phyloP scores from a whole-genome alignment of 2,888 invertebrate species.

The Nephrotoma appendiculata region DNA sequence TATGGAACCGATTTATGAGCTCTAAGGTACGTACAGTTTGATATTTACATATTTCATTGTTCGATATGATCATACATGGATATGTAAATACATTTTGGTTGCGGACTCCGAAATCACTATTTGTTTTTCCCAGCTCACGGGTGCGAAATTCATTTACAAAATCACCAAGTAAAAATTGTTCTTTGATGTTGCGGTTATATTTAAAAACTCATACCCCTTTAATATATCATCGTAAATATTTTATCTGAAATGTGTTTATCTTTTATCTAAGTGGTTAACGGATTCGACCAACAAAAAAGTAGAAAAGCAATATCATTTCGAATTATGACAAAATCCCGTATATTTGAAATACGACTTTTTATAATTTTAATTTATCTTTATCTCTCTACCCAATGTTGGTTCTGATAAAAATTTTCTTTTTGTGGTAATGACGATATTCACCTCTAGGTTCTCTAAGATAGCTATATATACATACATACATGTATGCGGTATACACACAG shows the following conservation, averaged over 20 bases:
- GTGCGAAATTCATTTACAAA: background rate
- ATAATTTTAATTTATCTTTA: background rate
- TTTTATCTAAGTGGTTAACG: background rate
- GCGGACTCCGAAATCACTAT: too few species aligned
- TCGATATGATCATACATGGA: too few species aligned
- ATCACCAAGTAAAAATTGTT: background rate
- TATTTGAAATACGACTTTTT: background rate
- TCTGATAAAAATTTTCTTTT: background rate
- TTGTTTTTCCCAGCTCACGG: too few species aligned
- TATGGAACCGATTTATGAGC: too few species aligned
- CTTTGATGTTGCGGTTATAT: background rate
- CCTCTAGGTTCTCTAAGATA: background rate
- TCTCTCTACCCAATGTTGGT: background rate
- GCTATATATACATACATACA: background rate
- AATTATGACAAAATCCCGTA: background rate
- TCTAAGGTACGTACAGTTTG: too few species aligned
- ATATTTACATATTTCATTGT: too few species aligned
- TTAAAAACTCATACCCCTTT: background rate
- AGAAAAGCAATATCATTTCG: background rate
- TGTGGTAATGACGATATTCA: background rate
- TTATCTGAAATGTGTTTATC: background rate
- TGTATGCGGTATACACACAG: background rate
- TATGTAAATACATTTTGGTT: too few species aligned
- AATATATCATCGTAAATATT: background rate
- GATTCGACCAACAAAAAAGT: background rate